A percentile compares a stretch with the other conserved stretches of the same genome.
Evolutionary conservation across 2,888 invertebrate genomes (phyloP).

Genomic region (Melieria picta): DNA sequence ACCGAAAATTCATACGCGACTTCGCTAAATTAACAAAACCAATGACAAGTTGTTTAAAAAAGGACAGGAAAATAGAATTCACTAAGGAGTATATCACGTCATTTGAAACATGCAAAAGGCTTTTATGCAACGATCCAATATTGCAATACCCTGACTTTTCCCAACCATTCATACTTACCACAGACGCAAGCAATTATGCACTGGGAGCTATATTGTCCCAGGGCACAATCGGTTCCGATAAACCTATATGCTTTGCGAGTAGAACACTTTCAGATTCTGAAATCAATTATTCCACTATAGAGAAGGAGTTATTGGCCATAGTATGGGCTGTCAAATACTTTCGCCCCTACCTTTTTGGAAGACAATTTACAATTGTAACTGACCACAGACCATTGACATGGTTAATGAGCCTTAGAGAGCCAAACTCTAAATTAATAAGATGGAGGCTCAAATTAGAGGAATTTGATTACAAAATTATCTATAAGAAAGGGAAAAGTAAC

Average conservation of each 20-base stretch:
- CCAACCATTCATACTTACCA: slow-evolving; percentile 51
- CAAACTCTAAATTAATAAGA: background rate
- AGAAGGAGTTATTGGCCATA: slow-evolving; percentile 10
- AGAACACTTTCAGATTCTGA: background rate
- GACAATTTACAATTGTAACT: slow-evolving; percentile 1
- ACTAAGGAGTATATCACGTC: slow-evolving; percentile 12
- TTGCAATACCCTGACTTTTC: background rate
- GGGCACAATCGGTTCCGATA: background rate
- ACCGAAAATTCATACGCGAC: no score
- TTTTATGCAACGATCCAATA: slow-evolving; percentile 36
- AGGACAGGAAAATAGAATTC: slow-evolving; percentile 15
- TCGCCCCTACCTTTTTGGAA: background rate
- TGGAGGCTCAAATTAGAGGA: slow-evolving; percentile 57
- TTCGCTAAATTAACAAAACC: slow-evolving; percentile 30
- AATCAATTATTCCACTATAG: slow-evolving; percentile 6
- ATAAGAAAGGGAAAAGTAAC: slow-evolving; percentile 42
- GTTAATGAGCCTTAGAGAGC: background rate
- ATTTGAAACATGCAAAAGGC: slow-evolving; percentile 41
- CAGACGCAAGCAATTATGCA: slow-evolving; percentile 49
- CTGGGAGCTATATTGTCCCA: slow-evolving; percentile 6
- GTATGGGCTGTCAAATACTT: slow-evolving; percentile 3
- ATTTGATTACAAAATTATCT: slow-evolving; percentile 47
- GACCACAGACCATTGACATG: slow-evolving; percentile 4
- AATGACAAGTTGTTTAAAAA: slow-evolving; percentile 36
- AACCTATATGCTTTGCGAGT: slow-evolving; percentile 4